These are phyloP conservation scores for Coranthus polyacanthus DNA, from an alignment of 2,797 vertebrate species.

Conservation along the genomic window DNA sequence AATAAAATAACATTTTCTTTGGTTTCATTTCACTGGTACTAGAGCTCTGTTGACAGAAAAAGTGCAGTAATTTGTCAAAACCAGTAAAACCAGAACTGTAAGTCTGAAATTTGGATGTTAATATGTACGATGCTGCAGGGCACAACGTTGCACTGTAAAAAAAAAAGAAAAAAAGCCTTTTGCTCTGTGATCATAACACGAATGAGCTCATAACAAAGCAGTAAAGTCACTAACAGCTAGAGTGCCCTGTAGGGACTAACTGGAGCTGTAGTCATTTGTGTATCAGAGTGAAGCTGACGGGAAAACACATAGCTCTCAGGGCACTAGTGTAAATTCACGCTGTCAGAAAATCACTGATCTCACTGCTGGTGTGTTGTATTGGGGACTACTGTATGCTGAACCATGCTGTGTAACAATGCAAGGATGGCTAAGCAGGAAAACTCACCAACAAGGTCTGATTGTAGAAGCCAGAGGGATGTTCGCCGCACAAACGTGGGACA, in stretches of 20 bases:
- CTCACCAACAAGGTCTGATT: constrained; percentile 6
- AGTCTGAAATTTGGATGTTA: constrained; percentile 25
- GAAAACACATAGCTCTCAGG: constrained; percentile 53
- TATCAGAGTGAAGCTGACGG: constrained; percentile 42
- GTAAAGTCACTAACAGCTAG: constrained; percentile 44
- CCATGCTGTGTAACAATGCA: constrained; percentile 11
- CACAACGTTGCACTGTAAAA: constrained; percentile 1
- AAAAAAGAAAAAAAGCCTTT: constrained; percentile 18
- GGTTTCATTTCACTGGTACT: no score
- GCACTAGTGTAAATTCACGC: constrained; percentile 39
- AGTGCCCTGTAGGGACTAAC: constrained; percentile 47
- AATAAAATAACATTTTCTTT: no score
- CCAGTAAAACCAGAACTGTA: constrained; percentile 33
- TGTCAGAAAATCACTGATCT: constrained; percentile 45
- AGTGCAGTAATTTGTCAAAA: not conserved
- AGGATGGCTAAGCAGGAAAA: constrained; percentile 19
- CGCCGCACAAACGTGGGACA: not conserved
- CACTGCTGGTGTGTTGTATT: constrained; percentile 21
- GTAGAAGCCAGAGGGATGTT: constrained; percentile 1
- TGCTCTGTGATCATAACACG: constrained; percentile 26
- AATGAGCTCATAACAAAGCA: constrained; percentile 47
- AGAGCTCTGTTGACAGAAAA: no score
- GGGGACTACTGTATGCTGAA: constrained; percentile 15
- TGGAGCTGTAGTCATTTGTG: constrained; percentile 52
- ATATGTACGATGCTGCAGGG: constrained; percentile 13